Percentiles rank a stretch among this genome's conserved stretches.
phyloP scores from a whole-genome alignment of 2,113 vertebrate genomes.

The Etia nguti region DNA sequence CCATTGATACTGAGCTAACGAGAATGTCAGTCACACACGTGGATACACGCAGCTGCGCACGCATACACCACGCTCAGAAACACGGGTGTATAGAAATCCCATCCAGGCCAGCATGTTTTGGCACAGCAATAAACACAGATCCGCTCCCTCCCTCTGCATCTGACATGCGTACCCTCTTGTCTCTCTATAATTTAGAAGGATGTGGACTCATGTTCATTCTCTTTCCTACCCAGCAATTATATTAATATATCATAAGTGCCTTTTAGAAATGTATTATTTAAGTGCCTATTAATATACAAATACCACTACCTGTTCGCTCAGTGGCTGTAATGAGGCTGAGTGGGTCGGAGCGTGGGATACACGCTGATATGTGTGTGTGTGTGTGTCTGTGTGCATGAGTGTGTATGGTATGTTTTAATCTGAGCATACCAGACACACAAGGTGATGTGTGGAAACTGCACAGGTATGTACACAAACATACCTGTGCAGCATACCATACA shows the following conservation, averaged over 20 bases:
- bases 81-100: background rate
- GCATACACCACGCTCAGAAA: background rate
- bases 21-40: conserved; percentile 57
- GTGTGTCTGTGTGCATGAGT: background rate
- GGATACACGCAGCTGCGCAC: background rate
- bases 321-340: conserved; percentile 15
- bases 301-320: background rate
- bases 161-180: conserved; percentile 41
- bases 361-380: background rate
- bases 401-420: background rate
- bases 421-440: background rate
- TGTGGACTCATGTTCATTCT: conserved; percentile 22
- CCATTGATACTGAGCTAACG: conserved; percentile 63
- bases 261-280: conserved; percentile 40
- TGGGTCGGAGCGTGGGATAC: background rate
- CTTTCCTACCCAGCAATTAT: background rate
- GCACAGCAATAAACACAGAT: conserved; percentile 19
- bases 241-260: conserved; percentile 45
- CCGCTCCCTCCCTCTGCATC: background rate
- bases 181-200: conserved; percentile 29
- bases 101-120: background rate
- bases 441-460: background rate
- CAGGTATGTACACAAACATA: background rate
- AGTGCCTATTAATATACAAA: conserved; percentile 40
- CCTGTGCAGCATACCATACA: background rate